Conservation (phyloP, 2,113 vertebrate genomes). For the Hippocampus zosterae region DNA sequence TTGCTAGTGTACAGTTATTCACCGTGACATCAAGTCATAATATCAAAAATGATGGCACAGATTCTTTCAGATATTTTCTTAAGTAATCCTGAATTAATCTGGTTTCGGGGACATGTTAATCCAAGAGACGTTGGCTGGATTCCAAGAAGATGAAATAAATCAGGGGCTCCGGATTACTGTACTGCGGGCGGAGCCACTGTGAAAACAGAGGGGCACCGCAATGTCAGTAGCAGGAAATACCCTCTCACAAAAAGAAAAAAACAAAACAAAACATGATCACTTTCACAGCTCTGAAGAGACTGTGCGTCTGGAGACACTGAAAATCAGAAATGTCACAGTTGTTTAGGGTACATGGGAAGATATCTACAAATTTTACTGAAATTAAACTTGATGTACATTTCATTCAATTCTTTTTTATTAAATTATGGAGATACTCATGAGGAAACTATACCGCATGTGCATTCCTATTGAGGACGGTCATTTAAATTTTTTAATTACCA, state of each 20-base stretch:
- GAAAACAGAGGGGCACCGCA: conserved; percentile 24
- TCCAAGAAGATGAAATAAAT: conserved; percentile 36
- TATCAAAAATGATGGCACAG: background rate
- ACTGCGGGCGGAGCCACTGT: conserved; percentile 5
- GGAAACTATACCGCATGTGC: background rate
- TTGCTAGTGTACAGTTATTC: too few species aligned
- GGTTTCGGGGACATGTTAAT: conserved; percentile 37
- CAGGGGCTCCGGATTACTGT: conserved; percentile 28
- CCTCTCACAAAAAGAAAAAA: conserved; percentile 1
- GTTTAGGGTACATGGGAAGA: background rate
- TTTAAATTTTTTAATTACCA: background rate
- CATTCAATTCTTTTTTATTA: background rate
- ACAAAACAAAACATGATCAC: conserved; percentile 13
- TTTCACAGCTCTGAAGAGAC: background rate
- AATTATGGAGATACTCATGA: background rate
- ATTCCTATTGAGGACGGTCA: background rate
- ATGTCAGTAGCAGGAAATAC: conserved; percentile 26
- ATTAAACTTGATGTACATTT: background rate
- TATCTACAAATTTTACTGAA: background rate
- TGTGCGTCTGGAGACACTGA: background rate
- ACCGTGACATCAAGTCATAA: background rate
- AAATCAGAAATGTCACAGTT: conserved; percentile 1
- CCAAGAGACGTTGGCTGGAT: conserved; percentile 14
- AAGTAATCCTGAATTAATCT: conserved; percentile 17
- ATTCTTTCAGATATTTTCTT: background rate